Evolutionary conservation across 2,113 vertebrate species (phyloP), one percentile per base, ranked within the genome.

Genomic region (Canis aureus): DNA sequence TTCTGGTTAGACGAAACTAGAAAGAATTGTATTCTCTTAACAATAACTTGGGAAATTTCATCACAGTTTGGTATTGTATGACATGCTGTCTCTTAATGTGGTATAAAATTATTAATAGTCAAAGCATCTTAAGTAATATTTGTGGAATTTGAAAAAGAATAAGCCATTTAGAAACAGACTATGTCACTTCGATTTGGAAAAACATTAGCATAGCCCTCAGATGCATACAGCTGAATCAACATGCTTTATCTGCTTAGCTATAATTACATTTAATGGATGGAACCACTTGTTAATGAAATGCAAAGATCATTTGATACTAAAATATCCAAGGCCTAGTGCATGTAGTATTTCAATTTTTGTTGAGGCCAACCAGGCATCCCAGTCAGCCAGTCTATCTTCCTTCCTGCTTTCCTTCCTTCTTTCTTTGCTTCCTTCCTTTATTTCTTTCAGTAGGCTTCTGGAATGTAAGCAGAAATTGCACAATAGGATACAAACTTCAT

Each of bases 181-280:
- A 92, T 89, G 11, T 53, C 38, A 64, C n/a, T 96, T 95, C 16
- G 8, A 94, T 92, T 91, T 93, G 29, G 60, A 96, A 91, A 95
- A 55, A 74, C 3, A 32, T 74, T 62, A 81, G 15, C 92, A 96
- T 97, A 95, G 15, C 29, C 53, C 69, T 92, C 94, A 11, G 82
- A 38, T 95, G 92, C 53, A 19, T 69, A 51, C 38, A 97, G 57
- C 38, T 98, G 93, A 98, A 95, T 97, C 73, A 96, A 96, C 43
- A 91, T 49, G 20, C 49, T 95, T 91, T 92, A 57, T 35, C 88
- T 90, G 27, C 25, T n/a, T 35, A 97, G 20, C 53, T 88, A 64
- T 22, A 88, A 92, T 91, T 91, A 20, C 12, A 94, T 91, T 59
- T 43, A 67, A 89, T 25, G 43, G 91, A 35, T 98, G 74, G 73